Evolutionary conservation across 2,888 invertebrate species (phyloP).

Genomic region (Dryobota labecula): DNA sequence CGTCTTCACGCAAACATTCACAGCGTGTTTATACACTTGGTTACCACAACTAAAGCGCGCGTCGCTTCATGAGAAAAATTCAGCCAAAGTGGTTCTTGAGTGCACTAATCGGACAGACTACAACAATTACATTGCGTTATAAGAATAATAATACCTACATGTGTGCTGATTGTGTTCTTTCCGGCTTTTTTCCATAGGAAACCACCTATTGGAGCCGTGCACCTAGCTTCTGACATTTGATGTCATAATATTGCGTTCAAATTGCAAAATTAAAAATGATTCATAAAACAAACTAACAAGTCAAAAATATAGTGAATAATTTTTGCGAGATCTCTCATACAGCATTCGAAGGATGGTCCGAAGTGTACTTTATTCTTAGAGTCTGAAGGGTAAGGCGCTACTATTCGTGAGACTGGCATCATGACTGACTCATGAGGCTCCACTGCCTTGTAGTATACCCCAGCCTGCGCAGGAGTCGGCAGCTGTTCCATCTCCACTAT

Average conservation of each 20-base stretch:
- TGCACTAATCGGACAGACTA: too few species aligned
- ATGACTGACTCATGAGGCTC: slow-evolving; percentile 47
- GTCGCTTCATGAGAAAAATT: too few species aligned
- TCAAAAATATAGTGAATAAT: slow-evolving; percentile 88
- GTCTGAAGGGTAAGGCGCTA: accelerated
- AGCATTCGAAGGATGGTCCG: slow-evolving; percentile 77
- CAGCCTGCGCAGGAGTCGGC: slow-evolving; percentile 77
- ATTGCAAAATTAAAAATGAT: not conserved
- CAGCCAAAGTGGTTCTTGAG: too few species aligned
- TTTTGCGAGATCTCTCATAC: slow-evolving; percentile 77
- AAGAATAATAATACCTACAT: too few species aligned
- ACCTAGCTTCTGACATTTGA: not conserved
- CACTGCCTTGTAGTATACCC: slow-evolving; percentile 74
- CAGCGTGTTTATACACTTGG: too few species aligned
- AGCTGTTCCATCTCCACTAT: slow-evolving; percentile 72
- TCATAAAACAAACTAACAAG: slow-evolving; percentile 72
- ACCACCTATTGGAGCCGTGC: not conserved
- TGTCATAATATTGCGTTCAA: not conserved
- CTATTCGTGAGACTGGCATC: not conserved
- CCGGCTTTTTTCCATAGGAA: not conserved
- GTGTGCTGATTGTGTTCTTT: not conserved
- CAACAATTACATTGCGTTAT: too few species aligned
- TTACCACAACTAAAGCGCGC: too few species aligned
- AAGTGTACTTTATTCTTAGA: slow-evolving; percentile 74
- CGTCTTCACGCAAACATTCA: too few species aligned